phyloP scores from a whole-genome alignment of 2,888 invertebrate species.

The Nomada ruficornis region DNA sequence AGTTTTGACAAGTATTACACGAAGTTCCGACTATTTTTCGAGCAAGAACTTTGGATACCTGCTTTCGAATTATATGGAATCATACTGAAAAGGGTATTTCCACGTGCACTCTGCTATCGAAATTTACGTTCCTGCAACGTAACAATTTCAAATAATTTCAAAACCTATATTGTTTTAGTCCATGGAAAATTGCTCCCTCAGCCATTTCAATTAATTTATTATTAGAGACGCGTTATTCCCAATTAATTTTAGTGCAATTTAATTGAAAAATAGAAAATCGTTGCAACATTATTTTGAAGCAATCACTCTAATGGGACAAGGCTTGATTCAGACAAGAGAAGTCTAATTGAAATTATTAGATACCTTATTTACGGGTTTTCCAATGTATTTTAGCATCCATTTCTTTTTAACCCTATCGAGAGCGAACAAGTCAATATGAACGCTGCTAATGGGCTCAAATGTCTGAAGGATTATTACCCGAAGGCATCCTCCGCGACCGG shows the following conservation, averaged over 20 bases:
- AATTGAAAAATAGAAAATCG: too few relatives aligned
- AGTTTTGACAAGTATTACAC: neutral
- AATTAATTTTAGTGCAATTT: too few relatives aligned
- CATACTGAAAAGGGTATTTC: neutral
- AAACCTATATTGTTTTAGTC: too few relatives aligned
- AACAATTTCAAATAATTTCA: too few relatives aligned
- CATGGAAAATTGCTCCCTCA: too few relatives aligned
- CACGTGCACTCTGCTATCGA: neutral
- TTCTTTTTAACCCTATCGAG: slow-evolving; percentile 21
- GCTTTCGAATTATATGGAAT: neutral
- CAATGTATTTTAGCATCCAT: neutral
- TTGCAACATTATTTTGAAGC: too few relatives aligned
- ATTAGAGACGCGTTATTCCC: too few relatives aligned
- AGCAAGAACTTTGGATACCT: neutral
- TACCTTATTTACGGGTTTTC: neutral
- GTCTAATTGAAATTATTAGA: neutral
- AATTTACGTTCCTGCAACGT: neutral
- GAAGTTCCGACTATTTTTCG: neutral
- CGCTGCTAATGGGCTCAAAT: slow-evolving; percentile 52
- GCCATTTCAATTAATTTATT: too few relatives aligned
- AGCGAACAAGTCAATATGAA: slow-evolving; percentile 35
- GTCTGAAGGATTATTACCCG: slow-evolving; percentile 64
- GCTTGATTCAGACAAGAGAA: too few relatives aligned
- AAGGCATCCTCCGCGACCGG: slow-evolving; percentile 57
- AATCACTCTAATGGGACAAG: too few relatives aligned